Conservation (phyloP, 1,140 invertebrate genomes). For the Nasonia longicornis region DNA sequence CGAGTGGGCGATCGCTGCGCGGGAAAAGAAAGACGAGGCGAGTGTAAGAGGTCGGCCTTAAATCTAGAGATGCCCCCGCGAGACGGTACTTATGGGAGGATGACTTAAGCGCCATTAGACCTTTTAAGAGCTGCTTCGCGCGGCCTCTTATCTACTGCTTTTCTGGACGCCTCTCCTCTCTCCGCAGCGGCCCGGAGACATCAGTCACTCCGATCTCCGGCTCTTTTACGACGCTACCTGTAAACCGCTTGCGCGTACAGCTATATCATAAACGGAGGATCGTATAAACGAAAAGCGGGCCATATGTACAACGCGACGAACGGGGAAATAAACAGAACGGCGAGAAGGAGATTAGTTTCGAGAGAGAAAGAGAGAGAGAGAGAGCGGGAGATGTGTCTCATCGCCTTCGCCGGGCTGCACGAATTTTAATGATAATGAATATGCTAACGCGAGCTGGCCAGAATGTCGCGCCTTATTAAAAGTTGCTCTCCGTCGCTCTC, state of each 20-base stretch:
- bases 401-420: neutral
- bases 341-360: neutral
- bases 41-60: neutral
- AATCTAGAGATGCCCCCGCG: constrained; percentile 20
- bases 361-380: neutral
- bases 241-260: neutral
- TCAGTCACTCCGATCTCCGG: constrained; percentile 12
- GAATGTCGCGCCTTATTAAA: constrained; percentile 18
- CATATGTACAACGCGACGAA: neutral
- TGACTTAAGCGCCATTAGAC: constrained; percentile 50
- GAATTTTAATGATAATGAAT: constrained; percentile 31
- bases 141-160: constrained; percentile 45
- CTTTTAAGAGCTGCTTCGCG: constrained; percentile 44
- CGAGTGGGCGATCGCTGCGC: constrained; percentile 1
- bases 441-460: neutral
- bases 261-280: neutral
- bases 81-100: constrained; percentile 33
- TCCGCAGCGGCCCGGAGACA: neutral
- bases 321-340: neutral
- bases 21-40: neutral
- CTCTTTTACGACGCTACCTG: constrained; percentile 13
- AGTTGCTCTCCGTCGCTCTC: neutral
- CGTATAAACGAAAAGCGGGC: neutral
- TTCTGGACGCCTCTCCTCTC: neutral
- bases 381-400: neutral